Evolutionary conservation across 2,888 invertebrate species (phyloP), one percentile per base, ranked within the genome.

Genomic region (Heliconius sara): DNA sequence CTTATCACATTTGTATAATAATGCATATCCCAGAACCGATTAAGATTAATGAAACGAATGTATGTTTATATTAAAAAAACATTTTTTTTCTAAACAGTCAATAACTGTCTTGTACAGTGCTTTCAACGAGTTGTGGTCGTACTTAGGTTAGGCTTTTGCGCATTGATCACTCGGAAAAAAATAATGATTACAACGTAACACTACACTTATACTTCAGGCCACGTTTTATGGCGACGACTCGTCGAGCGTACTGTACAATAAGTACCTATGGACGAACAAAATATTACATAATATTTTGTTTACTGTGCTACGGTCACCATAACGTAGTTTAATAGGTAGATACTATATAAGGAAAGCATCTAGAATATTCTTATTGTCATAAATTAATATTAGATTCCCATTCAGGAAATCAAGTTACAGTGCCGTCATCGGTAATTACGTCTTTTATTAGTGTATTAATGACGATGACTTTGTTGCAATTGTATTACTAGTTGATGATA

Each of bases 401-500:
- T 7, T 63, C 60, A 74, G n/a, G 12, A 43, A 22, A 27, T 63
- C 39, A 43, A 43, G 22, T 63, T n/a, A 65, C n/a, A 25, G 25
- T 74, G 25, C 60, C 34, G 65, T 74, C 74, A 74, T 74, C 65
- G 13, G n/a, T 63, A 65, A 39, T 65, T 34, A 25, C 47, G 75
- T 75, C 65, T 47, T 65, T 39, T 39, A 63, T 74, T 74, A 25
- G 25, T 74, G n/a, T 39, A 63, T 63, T 52, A 74, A 74, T 74
- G 63, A 74, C 74, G 63, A 39, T 39, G 39, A 39, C 74, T 74
- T 74, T 63, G 63, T 65, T 65, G 25, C 22, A 39, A 47, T 74
- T 74, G 65, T 74, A 74, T 63, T 75, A 75, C 19, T 75, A 65
- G 6, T 43, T 75, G 65, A 65, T 43, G 65, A 75, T 27, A 75